Conservation (phyloP, 2,113 vertebrate species). For the Macroglossus sobrinus region DNA sequence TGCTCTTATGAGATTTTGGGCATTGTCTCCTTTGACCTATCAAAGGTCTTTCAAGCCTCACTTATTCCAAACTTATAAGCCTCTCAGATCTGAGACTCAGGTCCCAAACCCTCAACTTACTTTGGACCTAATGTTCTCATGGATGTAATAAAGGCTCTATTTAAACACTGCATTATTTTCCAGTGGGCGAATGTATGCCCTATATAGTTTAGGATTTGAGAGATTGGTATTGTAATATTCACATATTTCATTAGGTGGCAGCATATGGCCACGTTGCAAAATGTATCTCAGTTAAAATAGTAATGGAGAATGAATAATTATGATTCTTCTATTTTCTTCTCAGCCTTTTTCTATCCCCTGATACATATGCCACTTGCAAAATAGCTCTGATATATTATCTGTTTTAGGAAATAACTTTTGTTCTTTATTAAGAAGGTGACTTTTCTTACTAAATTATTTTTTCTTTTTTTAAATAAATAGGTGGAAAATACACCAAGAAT, state of each 20-base stretch:
- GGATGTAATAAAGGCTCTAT: neutral
- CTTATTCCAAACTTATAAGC: neutral
- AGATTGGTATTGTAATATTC: slow-evolving; percentile 44
- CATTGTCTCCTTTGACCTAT: neutral
- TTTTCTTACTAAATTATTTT: neutral
- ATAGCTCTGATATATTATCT: neutral
- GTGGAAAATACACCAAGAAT: slow-evolving; percentile 94
- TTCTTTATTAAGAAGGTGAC: neutral
- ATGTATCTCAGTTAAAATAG: neutral
- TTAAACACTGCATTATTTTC: neutral
- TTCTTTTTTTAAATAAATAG: slow-evolving; percentile 78
- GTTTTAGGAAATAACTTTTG: neutral
- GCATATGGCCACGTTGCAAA: neutral
- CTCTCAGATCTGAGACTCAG: neutral
- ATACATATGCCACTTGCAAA: neutral
- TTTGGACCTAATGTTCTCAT: neutral
- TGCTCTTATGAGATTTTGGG: neutral
- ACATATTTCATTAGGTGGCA: slow-evolving; percentile 72
- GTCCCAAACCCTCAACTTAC: neutral
- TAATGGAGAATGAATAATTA: neutral
- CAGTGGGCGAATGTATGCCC: neutral
- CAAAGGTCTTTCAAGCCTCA: neutral
- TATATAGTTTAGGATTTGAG: neutral
- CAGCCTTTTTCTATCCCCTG: neutral
- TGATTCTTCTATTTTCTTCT: neutral